Percentiles rank a stretch among this genome's conserved stretches.
phyloP scores from a whole-genome alignment of 2,113 vertebrate species.

The Actinemys pallida region DNA sequence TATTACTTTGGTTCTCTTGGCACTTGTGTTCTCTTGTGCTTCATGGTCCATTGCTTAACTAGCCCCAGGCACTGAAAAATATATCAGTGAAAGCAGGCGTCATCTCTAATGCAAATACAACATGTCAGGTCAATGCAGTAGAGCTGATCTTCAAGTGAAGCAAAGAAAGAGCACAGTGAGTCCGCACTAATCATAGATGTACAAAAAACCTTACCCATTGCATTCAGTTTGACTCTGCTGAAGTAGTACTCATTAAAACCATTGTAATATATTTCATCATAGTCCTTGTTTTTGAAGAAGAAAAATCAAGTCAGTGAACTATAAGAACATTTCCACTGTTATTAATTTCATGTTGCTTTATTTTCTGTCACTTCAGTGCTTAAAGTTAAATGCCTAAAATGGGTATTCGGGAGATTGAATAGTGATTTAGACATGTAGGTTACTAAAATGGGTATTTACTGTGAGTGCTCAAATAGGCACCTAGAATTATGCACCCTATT shows the following conservation, averaged over 20 bases:
- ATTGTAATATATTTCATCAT: not conserved
- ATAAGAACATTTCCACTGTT: not conserved
- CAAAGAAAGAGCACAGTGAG: not conserved
- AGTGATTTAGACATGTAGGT: not conserved
- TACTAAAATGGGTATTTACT: not conserved
- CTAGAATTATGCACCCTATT: not conserved
- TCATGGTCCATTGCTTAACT: not conserved
- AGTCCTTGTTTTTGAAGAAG: not conserved
- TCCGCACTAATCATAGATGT: not conserved
- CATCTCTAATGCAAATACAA: not conserved
- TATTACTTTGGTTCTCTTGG: not conserved
- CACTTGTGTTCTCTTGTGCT: not conserved
- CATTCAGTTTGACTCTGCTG: not conserved
- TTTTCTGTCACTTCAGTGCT: not conserved
- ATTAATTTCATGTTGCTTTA: not conserved
- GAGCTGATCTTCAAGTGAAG: not conserved
- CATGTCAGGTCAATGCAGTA: not conserved
- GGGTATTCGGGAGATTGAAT: not conserved
- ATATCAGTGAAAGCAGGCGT: not conserved
- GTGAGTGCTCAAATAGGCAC: constrained; percentile 6
- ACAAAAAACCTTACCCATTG: not conserved
- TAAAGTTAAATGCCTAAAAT: not conserved
- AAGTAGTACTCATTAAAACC: not conserved
- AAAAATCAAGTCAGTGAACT: not conserved
- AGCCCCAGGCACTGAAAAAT: not conserved